A percentile compares a stretch with the other conserved stretches of the same genome.
phyloP scores from a whole-genome alignment of 2,113 vertebrate genomes.

The Martes martes region DNA sequence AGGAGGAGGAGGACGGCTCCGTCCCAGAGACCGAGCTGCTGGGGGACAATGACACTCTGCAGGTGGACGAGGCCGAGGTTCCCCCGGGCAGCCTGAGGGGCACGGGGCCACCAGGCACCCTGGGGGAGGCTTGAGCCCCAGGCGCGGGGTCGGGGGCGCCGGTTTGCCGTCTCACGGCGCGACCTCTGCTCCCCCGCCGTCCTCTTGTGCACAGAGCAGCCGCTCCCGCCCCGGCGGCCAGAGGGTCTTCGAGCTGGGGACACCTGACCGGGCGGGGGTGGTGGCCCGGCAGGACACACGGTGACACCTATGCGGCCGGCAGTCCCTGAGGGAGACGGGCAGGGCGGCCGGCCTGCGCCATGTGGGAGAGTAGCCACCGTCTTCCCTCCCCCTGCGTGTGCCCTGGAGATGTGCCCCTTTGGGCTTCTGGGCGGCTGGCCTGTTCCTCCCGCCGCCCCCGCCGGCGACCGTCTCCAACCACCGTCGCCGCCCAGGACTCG shows the following conservation, averaged over 20 bases:
- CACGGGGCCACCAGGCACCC: fast-evolving
- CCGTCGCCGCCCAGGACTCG: background rate
- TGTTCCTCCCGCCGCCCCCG: background rate
- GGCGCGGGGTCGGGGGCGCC: background rate
- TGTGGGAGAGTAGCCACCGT: background rate
- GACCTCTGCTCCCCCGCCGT: constrained; percentile 39
- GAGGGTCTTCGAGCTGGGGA: constrained; percentile 68
- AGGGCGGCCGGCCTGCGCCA: background rate
- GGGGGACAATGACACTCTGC: constrained; percentile 89
- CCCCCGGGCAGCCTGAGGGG: constrained; percentile 86
- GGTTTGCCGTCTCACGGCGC: background rate
- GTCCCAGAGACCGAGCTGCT: constrained; percentile 94
- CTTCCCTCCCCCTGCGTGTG: background rate
- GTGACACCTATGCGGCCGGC: fast-evolving
- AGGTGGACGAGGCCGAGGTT: constrained; percentile 85
- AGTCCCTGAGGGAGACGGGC: fast-evolving
- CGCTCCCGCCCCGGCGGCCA: constrained; percentile 70
- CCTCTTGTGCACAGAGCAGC: constrained; percentile 75
- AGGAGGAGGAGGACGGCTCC: constrained; percentile 85
- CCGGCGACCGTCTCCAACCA: fast-evolving
- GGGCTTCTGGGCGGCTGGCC: fast-evolving
- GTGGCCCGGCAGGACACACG: background rate
- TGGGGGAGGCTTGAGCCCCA: background rate
- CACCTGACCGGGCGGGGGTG: constrained; percentile 32
- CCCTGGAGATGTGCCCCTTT: background rate